Evolutionary conservation across 1,140 invertebrate genomes (phyloP).

Genomic region (Agraylea sexmaculata): DNA sequence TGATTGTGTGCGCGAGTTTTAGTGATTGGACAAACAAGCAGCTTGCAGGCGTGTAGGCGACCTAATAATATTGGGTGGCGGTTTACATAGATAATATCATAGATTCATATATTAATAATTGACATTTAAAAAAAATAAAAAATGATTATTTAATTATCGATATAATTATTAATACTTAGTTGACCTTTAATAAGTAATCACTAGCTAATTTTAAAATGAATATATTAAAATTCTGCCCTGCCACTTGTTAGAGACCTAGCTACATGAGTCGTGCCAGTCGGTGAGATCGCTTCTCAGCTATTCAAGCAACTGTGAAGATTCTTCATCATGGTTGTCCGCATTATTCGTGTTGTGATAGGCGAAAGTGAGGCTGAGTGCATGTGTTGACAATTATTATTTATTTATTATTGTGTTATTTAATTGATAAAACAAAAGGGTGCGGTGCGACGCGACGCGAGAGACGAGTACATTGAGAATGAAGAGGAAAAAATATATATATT

Average conservation of each 20-base stretch:
- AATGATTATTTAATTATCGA: conserved; percentile 21
- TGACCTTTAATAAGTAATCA: conserved; percentile 23
- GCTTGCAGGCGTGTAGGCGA: conserved; percentile 11
- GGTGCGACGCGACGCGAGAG: no score
- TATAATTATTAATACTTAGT: conserved; percentile 18
- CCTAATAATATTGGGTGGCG: conserved; percentile 19
- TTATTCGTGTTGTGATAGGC: conserved; percentile 18
- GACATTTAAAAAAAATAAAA: conserved; percentile 19
- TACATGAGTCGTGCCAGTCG: conserved; percentile 15
- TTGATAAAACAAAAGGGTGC: conserved; percentile 11
- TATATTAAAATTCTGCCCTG: conserved; percentile 22
- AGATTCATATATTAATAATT: conserved; percentile 21
- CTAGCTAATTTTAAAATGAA: conserved; percentile 22
- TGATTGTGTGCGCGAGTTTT: conserved; percentile 13
- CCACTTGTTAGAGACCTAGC: conserved; percentile 22
- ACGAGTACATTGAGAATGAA: no score
- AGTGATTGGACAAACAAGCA: conserved; percentile 17
- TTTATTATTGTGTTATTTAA: conserved; percentile 14
- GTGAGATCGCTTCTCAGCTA: conserved; percentile 16
- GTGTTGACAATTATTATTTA: conserved; percentile 12
- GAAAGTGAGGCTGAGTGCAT: no score
- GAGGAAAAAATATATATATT: conserved; percentile 9
- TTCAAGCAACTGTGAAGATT: no score
- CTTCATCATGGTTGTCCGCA: no score
- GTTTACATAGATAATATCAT: conserved; percentile 22